Percentiles rank a stretch among this genome's conserved stretches.
phyloP scores from a whole-genome alignment of 1,140 invertebrate genomes.

The Idris sp. region DNA sequence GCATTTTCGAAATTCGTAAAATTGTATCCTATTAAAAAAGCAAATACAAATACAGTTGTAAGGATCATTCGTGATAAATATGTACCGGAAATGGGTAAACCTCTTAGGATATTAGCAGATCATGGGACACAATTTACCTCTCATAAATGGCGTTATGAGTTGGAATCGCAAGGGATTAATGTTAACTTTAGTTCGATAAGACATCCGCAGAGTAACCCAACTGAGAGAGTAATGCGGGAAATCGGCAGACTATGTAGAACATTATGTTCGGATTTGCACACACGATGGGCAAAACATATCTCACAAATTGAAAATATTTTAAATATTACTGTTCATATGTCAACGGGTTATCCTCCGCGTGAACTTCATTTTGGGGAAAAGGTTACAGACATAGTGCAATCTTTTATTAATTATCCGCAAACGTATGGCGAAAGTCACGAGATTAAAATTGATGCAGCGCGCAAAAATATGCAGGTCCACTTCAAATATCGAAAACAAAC shows the following conservation, averaged over 20 bases:
- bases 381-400: too few species aligned
- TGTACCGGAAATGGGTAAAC: neutral
- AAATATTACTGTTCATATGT: constrained; percentile 60
- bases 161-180: constrained; percentile 47
- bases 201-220: constrained; percentile 65
- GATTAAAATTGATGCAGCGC: neutral
- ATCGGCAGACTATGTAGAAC: constrained; percentile 64
- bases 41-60: neutral
- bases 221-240: constrained; percentile 65
- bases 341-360: constrained; percentile 35
- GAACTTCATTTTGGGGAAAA: constrained; percentile 42
- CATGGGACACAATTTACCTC: constrained; percentile 50
- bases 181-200: constrained; percentile 59
- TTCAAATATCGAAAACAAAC: constrained; percentile 1
- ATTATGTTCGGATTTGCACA: constrained; percentile 44
- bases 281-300: constrained; percentile 44
- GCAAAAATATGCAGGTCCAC: neutral
- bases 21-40: neutral
- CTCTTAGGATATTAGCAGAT: constrained; percentile 30
- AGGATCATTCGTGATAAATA: neutral
- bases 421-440: neutral
- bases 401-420: too few species aligned
- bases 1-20: neutral
- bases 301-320: constrained; percentile 63
- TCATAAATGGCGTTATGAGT: constrained; percentile 30